Evolutionary conservation across 2,888 invertebrate genomes (phyloP).

Genomic region (Andrena praecox): DNA sequence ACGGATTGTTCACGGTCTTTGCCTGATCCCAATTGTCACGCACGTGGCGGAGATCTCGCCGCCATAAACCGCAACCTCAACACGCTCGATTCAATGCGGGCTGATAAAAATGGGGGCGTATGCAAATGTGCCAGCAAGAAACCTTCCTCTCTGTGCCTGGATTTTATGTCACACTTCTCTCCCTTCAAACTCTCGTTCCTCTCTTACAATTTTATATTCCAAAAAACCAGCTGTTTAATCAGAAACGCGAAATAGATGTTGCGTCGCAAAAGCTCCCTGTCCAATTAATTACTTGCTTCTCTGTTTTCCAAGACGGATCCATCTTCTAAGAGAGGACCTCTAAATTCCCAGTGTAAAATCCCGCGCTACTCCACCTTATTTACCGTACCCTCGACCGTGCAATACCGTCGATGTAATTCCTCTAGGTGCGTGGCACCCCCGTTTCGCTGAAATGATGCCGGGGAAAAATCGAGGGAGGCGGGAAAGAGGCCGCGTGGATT

Average conservation of each 20-base stretch:
- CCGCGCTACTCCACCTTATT: conserved; percentile 38
- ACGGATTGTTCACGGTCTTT: conserved; percentile 32
- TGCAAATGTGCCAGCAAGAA: conserved; percentile 25
- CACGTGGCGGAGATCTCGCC: conserved; percentile 20
- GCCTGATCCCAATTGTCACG: conserved; percentile 49
- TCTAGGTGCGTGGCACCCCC: conserved; percentile 30
- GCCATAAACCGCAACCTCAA: conserved; percentile 16
- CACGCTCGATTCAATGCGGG: neutral
- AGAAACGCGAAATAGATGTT: too few relatives aligned
- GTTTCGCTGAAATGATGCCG: conserved; percentile 14
- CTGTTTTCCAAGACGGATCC: too few relatives aligned
- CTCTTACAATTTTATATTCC: neutral
- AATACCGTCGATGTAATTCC: conserved; percentile 51
- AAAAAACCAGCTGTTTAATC: too few relatives aligned
- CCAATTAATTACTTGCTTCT: too few relatives aligned
- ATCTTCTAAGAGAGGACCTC: neutral
- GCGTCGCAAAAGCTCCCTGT: too few relatives aligned
- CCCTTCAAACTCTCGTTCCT: neutral
- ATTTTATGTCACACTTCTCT: neutral
- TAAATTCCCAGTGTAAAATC: neutral
- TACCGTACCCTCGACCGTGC: neutral
- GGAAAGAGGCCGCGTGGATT: conserved; percentile 43
- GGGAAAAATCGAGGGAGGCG: neutral
- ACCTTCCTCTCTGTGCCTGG: conserved; percentile 1
- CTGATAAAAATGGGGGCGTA: conserved; percentile 14